Base-by-base conservation (phyloP, 2,888 invertebrate genomes). In the Parochlus steinenii region DNA sequence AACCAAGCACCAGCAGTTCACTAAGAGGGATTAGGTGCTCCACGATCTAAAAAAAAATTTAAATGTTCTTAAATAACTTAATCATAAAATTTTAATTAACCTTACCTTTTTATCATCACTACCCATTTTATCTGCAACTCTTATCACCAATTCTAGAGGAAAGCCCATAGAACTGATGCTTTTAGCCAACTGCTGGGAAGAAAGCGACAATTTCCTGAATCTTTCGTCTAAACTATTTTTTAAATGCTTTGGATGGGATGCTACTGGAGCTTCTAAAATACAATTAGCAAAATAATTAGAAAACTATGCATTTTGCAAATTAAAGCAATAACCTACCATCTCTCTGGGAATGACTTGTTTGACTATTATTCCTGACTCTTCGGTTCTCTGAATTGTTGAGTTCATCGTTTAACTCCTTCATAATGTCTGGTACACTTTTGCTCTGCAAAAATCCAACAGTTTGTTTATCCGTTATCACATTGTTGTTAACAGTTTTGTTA, bases 91-190 rank as follows among this genome's bases (percentile, higher is more conserved):
- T n/a, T n/a, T n/a, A n/a, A 17, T 8, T 29, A 29, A 37, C 43
- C 53, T 57, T 55, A 82, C 83, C 71, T 81, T 83, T 58, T 85
- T 87, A 58, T 87, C 81, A 63, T 85, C 76, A 52, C 65, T 67
- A 39, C 87, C 86, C 43, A 83, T 63, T 32, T 74, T 63, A 45
- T 73, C 69, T 45, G 79, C 78, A n/a, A 82, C 78, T 46, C 83
- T 69, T 5, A 80, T 75, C 12, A 83, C 85, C 54, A 83, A 69
- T 39, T 77, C 69, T 33, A 80, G 53, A 0, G 83, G 77, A 52
- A 92, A 92, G 2, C 92, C 92, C 90, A 92, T 92, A 40, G 73
- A 70, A 48, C 74, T 74, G 39, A 90, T 73, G 43, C 73, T 74
- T 48, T 69, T 67, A 34, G 78, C 81, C 49, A 83, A 62, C 24